Percentiles rank a stretch among this genome's conserved stretches.
Conservation (phyloP, 2,797 vertebrate genomes). For the Enteromius argenteus region DNA sequence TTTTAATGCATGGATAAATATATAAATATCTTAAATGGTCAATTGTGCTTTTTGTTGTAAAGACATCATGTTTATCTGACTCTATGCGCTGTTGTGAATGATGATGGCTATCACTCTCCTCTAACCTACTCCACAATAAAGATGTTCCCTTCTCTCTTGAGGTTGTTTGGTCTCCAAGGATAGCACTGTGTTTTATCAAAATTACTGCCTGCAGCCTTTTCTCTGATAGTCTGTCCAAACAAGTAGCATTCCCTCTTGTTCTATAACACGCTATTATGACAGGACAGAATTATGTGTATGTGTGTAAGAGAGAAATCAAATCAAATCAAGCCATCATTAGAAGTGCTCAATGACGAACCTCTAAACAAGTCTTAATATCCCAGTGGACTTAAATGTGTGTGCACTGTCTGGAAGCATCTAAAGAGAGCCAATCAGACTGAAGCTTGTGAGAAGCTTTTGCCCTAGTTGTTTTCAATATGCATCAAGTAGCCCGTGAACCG, state of each 20-base stretch:
- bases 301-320: neutral
- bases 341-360: neutral
- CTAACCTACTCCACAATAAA: slow-evolving; percentile 11
- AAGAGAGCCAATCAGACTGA: neutral
- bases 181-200: slow-evolving; percentile 10
- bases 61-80: neutral
- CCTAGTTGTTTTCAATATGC: neutral
- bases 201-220: slow-evolving; percentile 11
- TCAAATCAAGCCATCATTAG: neutral
- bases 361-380: neutral
- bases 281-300: neutral
- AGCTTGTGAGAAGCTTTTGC: slow-evolving; percentile 4
- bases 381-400: neutral
- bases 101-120: neutral
- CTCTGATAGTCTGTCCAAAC: slow-evolving; percentile 26
- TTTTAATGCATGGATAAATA: neutral
- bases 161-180: slow-evolving; percentile 22
- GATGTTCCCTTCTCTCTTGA: slow-evolving; percentile 12
- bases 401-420: neutral
- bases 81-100: neutral
- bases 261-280: slow-evolving; percentile 50
- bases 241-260: slow-evolving; percentile 27
- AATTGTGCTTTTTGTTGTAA: neutral
- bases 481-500: neutral
- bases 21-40: neutral